Evolutionary conservation across 1,140 invertebrate species (phyloP), one percentile per base, ranked within the genome.

Genomic region (Oncopodura yosiiana): DNA sequence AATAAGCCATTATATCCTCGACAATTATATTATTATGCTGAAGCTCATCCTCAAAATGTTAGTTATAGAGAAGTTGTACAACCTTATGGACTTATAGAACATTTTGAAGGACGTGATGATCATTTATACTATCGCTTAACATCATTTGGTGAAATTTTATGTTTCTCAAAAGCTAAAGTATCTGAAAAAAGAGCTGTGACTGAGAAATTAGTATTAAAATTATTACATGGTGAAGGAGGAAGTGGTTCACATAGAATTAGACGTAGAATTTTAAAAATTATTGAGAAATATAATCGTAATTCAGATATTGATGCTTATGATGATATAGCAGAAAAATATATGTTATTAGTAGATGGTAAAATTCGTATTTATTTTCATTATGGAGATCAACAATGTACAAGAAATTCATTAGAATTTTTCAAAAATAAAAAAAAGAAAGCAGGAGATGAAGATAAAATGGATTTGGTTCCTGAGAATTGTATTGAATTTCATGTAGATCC

Each of bases 11-110:
- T 82, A 56, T 75, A 71, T 12, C 73, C 78, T 26, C 73, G 83
- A 49, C 76, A 71, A 0, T 69, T 91, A 61, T 72, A 81, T 50
- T 90, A 86, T 70, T 85, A 81, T 63, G 69, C 79, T 50, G 71
- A 77, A 37, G 76, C 78, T 1, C 74, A 84, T 18, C 68, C 78
- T 5, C 84, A 87, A 68, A 79, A 81, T 55, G 71, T 88, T 21
- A 67, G 69, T 2, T 75, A 75, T 57, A 69, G 86, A 0, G 72
- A 78, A 46, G 77, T 81, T 63, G 74, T 78, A 14, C 69, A 74
- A 0, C 53, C 36, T 1, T 64, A 73, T 3, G 73, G 74, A 54
- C 74, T 86, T 57, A 76, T 72, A 8, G 82, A 86, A 66, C 68
- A 80, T 53, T 87, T 79, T 60, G 68, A 73, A 5, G 69, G 78